phyloP scores from a whole-genome alignment of 2,113 vertebrate species.

The Ameiurus melas region DNA sequence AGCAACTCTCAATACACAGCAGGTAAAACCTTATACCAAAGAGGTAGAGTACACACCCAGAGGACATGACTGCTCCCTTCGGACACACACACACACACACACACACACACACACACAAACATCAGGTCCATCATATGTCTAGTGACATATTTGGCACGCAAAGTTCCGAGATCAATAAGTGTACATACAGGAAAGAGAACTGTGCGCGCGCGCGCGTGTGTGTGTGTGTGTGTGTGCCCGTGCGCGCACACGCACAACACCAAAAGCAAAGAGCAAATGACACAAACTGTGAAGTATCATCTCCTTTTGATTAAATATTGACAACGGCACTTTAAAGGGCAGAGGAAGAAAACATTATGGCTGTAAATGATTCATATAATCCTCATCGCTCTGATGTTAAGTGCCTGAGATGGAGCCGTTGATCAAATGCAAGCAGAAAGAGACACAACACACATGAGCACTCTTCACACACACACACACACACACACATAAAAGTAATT shows the following conservation, averaged over 20 bases:
- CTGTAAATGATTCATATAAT: constrained; percentile 26
- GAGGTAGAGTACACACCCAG: background rate
- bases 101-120: constrained; percentile 17
- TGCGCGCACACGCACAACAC: background rate
- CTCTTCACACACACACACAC: constrained; percentile 8
- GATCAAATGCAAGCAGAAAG: constrained; percentile 28
- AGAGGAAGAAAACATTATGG: constrained; percentile 53
- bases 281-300: constrained; percentile 18
- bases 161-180: constrained; percentile 8
- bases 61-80: constrained; percentile 23
- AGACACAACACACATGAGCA: constrained; percentile 15
- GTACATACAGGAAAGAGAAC: background rate
- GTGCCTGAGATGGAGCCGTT: constrained; percentile 16
- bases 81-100: constrained; percentile 39
- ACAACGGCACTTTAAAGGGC: constrained; percentile 61
- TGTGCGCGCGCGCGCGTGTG: background rate
- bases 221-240: background rate
- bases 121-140: background rate
- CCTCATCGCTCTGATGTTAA: constrained; percentile 25
- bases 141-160: constrained; percentile 18
- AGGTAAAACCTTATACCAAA: constrained; percentile 28
- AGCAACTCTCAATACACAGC: constrained; percentile 7
- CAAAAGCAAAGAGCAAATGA: background rate
- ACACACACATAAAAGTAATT: constrained; percentile 33
- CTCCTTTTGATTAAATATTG: constrained; percentile 68